phyloP scores from a whole-genome alignment of 2,797 vertebrate genomes.

The Simalia tracyae region DNA sequence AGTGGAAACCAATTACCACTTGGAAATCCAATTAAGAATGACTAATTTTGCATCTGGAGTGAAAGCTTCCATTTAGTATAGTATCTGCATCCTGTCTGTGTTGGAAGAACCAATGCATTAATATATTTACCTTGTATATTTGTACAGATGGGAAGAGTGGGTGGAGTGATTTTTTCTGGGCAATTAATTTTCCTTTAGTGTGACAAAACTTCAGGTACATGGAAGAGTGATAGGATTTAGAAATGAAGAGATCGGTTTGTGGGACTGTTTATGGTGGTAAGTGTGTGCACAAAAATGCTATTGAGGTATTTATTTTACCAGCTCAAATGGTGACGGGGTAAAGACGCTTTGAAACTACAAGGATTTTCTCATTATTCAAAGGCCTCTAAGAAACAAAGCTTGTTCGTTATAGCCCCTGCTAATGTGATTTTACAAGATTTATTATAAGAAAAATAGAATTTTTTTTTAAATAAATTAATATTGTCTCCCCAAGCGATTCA shows the following conservation, averaged over 20 bases:
- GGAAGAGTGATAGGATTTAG: constrained; percentile 37
- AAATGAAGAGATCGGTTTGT: background rate
- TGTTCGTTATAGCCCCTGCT: constrained; percentile 47
- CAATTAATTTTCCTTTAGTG: background rate
- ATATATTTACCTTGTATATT: background rate
- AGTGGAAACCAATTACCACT: background rate
- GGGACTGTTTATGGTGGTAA: constrained; percentile 48
- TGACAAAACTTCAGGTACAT: constrained; percentile 28
- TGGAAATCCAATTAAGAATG: constrained; percentile 23
- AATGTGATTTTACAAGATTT: constrained; percentile 24
- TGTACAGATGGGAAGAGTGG: no score
- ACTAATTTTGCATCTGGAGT: background rate
- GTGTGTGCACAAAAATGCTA: background rate
- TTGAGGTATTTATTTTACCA: background rate
- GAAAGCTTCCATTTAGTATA: background rate
- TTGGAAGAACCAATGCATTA: background rate
- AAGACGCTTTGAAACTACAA: background rate
- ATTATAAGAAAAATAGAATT: background rate
- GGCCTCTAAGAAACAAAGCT: constrained; percentile 22
- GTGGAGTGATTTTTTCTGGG: background rate
- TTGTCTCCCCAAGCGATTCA: background rate
- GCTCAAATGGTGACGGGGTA: constrained; percentile 30
- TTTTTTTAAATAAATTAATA: constrained; percentile 42
- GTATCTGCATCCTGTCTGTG: background rate
- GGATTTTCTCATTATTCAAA: constrained; percentile 4